phyloP scores from a whole-genome alignment of 1,140 invertebrate genomes.

The Aphelenchoides fujianensis region DNA sequence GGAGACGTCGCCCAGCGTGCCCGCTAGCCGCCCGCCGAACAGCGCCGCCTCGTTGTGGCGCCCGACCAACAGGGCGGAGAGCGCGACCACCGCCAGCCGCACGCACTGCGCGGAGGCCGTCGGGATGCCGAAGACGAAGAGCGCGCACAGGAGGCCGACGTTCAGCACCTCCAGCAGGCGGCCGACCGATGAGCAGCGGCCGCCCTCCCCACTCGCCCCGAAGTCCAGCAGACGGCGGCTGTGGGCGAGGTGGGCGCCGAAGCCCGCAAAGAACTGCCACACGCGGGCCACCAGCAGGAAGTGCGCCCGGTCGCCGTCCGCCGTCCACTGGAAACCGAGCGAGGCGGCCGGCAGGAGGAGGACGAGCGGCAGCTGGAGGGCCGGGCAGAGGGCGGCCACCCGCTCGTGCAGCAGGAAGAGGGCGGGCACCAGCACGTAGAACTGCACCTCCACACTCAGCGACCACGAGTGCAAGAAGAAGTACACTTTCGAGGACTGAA shows the following conservation, averaged over 20 bases:
- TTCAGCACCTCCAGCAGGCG: neutral
- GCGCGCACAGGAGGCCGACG: no score
- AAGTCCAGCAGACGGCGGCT: neutral
- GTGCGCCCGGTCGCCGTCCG: neutral
- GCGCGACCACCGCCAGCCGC: neutral
- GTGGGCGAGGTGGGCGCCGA: neutral
- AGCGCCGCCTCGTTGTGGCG: neutral
- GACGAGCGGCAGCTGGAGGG: neutral
- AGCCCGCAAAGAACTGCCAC: neutral
- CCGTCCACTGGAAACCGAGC: neutral
- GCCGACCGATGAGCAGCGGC: neutral
- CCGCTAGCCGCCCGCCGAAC: neutral
- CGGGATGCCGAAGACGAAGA: neutral
- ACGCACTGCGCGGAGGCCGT: neutral
- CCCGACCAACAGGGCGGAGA: neutral
- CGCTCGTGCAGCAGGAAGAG: constrained; percentile 8
- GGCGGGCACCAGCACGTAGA: constrained; percentile 21
- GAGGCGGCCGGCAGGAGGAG: neutral
- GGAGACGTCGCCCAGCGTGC: neutral
- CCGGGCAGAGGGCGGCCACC: neutral
- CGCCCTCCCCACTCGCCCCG: neutral
- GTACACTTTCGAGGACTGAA: neutral
- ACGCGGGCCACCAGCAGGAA: neutral
- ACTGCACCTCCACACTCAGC: constrained; percentile 20
- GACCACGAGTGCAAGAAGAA: constrained; percentile 20